A percentile compares a stretch with the other conserved stretches of the same genome.
Evolutionary conservation across 37 sponge, comb jelly and placozoan genomes (phyloP).

Genomic region (Halisarca cf. caerulea): DNA sequence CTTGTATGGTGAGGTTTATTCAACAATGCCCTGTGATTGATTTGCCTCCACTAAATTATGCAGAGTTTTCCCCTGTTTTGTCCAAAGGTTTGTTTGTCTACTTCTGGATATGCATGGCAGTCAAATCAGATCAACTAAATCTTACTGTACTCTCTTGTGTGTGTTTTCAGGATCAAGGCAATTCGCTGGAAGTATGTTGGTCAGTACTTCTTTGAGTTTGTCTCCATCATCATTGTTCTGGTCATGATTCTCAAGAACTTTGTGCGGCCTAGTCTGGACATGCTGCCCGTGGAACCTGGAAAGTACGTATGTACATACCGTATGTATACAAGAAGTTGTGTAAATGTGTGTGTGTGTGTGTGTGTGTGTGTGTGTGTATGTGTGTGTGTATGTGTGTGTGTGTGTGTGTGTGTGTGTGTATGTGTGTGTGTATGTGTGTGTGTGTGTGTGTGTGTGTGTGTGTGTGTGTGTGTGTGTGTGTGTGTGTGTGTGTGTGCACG

Average conservation of each 20-base stretch:
- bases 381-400: slow-evolving; percentile 25
- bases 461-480: too few species aligned
- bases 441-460: too few species aligned
- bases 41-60: too few species aligned
- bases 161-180: slow-evolving; percentile 21
- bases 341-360: slow-evolving; percentile 30
- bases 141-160: background rate
- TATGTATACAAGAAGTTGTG: too few species aligned
- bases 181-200: slow-evolving; percentile 43
- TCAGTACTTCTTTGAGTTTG: slow-evolving; percentile 37
- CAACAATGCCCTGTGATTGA: too few species aligned
- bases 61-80: too few species aligned
- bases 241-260: slow-evolving; percentile 27
- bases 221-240: slow-evolving; percentile 2
- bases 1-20: too few species aligned
- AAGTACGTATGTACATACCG: background rate
- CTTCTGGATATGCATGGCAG: too few species aligned
- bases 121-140: too few species aligned
- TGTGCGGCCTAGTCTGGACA: background rate
- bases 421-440: background rate
- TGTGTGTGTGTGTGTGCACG: too few species aligned
- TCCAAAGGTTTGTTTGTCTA: too few species aligned
- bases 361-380: slow-evolving; percentile 25
- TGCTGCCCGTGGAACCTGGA: background rate
- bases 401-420: slow-evolving; percentile 17